Evolutionary conservation across 2,797 vertebrate genomes (phyloP).

Genomic region (Lagorchestes hirsutus): DNA sequence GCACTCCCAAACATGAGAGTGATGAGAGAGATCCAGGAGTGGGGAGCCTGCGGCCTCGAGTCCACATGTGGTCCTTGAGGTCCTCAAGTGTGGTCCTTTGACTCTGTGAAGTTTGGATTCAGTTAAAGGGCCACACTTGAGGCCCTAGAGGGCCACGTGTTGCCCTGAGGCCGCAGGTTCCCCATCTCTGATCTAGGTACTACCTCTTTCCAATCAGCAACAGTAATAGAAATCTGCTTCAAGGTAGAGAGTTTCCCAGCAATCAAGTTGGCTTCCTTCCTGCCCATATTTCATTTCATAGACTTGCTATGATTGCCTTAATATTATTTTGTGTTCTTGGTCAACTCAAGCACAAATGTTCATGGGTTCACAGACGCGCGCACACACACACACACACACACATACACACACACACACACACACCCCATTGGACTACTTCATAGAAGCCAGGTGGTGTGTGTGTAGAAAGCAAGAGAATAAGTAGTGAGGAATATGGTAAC

Average conservation of each 20-base stretch:
- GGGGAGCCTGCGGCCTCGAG: no score
- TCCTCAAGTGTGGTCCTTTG: no score
- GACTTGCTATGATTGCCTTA: conserved; percentile 13
- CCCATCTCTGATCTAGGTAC: conserved; percentile 43
- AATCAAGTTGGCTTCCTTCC: conserved; percentile 64
- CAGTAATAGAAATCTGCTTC: conserved; percentile 59
- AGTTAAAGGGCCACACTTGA: no score
- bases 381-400: neutral
- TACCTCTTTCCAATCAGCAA: conserved; percentile 62
- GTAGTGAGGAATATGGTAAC: neutral
- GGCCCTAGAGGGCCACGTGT: no score
- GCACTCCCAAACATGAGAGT: conserved; percentile 62
- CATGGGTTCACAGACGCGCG: neutral
- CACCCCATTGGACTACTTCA: neutral
- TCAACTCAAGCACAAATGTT: neutral
- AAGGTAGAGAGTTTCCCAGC: conserved; percentile 69
- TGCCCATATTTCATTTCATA: conserved; percentile 61
- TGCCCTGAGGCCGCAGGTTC: no score
- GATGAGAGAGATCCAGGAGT: conserved; percentile 2
- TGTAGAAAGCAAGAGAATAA: neutral
- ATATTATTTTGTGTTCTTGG: neutral
- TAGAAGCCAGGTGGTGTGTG: neutral
- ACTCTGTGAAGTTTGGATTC: no score
- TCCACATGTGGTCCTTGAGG: no score
- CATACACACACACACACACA: neutral